Percentiles rank a stretch among this genome's conserved stretches.
These are phyloP conservation scores for Montipora foliosa DNA, from an alignment of 64 coral and sea anemone genomes.

Conservation along the genomic window DNA sequence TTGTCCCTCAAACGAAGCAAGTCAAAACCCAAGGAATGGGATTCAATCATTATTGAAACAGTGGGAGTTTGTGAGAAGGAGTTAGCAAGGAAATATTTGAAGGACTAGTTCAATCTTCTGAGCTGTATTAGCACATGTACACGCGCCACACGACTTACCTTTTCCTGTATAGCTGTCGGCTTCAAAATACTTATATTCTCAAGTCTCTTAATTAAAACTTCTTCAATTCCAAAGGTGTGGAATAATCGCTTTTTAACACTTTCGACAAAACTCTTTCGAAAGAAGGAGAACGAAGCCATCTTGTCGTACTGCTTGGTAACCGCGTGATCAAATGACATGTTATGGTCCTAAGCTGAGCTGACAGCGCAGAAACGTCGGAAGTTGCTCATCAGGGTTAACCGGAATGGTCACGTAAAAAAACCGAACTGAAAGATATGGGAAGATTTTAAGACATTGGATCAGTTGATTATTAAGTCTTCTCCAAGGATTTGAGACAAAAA, in stretches of 20 bases:
- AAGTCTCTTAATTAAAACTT: constrained; percentile 58
- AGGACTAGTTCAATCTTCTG: no score
- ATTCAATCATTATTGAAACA: no score
- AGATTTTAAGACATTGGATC: neutral
- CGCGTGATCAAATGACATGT: constrained; percentile 36
- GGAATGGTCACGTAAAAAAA: no score
- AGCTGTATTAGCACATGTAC: no score
- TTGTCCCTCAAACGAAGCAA: no score
- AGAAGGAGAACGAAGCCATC: constrained; percentile 45
- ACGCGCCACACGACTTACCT: constrained; percentile 34
- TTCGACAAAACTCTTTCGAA: neutral
- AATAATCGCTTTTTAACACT: constrained; percentile 43
- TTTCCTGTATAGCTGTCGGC: constrained; percentile 83
- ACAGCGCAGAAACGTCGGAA: neutral
- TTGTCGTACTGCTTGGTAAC: constrained; percentile 22
- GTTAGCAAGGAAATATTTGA: no score
- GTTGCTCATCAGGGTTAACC: no score
- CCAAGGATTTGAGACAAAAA: constrained; percentile 1
- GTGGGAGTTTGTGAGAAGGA: no score
- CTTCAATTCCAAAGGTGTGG: constrained; percentile 64
- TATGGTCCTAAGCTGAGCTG: neutral
- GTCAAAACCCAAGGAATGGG: no score
- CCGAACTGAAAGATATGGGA: neutral
- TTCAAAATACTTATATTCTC: constrained; percentile 47
- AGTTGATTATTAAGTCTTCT: neutral